Evolutionary conservation across 2,888 invertebrate species (phyloP), one percentile per base, ranked within the genome.

Genomic region (Polymixis lichenea): DNA sequence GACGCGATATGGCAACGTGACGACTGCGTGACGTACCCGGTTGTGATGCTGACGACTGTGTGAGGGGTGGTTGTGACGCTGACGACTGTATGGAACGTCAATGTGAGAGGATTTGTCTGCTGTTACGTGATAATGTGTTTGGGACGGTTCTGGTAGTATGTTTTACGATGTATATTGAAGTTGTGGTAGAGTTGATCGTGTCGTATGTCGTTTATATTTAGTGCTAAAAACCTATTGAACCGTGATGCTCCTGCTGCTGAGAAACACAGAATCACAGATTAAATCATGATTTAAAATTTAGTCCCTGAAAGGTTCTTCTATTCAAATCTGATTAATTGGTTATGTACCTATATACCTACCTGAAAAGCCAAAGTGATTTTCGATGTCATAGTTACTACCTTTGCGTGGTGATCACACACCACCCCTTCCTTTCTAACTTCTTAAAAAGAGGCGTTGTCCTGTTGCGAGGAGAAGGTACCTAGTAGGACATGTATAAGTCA

Each of bases 1-100:
- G 94, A 94, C 90, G 90, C 91, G 94, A 94, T 94, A 94, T 89
- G 92, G 90, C 86, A 88, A 90, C 91, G 93, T 92, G 93, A 91
- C 84, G 87, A 84, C 88, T 89, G 73, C 38, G 69, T 76, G 79
- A 80, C 79, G 69, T 58, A n/a, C 15, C 49, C 13, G 79, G 70
- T 75, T 85, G 77, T 79, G 85, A 69, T 77, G 43, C 68, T 92
- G 93, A 91, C 84, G 87, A 84, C 88, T 89, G 70, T 56, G 70
- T 78, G 78, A 77, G 73, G 38, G 25, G 17, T 22, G 79, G 69
- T 72, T 84, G 77, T 77, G 83, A 68, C 75, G 56, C 62, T 78
- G 86, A 80, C 84, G 69, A 86, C 78, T 81, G 82, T 79, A 82
- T 78, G 69, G 51, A 60, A 68, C 70, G 65, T 75, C 60, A 62